Conservation (phyloP, 2,888 invertebrate genomes). For the Andrena hattorfiana region DNA sequence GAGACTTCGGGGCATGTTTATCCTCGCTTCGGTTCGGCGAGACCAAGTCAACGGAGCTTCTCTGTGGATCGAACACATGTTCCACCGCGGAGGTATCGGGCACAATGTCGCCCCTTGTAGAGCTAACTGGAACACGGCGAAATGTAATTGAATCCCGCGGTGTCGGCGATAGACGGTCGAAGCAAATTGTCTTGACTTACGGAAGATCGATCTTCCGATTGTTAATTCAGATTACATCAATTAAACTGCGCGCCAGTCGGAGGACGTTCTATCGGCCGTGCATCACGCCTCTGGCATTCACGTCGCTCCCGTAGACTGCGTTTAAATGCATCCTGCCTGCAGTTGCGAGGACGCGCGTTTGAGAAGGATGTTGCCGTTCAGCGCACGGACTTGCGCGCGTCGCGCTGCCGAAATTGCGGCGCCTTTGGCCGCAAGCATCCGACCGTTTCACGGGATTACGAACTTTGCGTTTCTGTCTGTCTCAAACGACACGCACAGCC, state of each 20-base stretch:
- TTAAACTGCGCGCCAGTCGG: background rate
- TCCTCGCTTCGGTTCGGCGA: background rate
- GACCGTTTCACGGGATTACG: background rate
- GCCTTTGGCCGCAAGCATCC: background rate
- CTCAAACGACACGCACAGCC: background rate
- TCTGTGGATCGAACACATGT: background rate
- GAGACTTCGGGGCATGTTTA: background rate
- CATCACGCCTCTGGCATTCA: background rate
- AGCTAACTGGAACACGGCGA: conserved; percentile 18
- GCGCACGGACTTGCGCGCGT: background rate
- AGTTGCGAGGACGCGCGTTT: background rate
- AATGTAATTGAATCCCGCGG: conserved; percentile 31
- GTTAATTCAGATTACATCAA: conserved; percentile 42
- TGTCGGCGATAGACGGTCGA: background rate
- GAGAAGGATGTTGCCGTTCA: conserved; percentile 1
- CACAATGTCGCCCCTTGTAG: background rate
- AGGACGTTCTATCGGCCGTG: background rate
- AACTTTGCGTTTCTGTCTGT: background rate
- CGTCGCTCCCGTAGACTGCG: background rate
- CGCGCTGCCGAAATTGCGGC: conserved; percentile 1
- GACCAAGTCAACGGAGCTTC: background rate
- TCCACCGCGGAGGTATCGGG: background rate
- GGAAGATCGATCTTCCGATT: conserved; percentile 35
- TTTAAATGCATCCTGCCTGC: conserved; percentile 9
- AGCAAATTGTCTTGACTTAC: conserved; percentile 17